Evolutionary conservation across 2,888 invertebrate genomes (phyloP).

Genomic region (Melitaea athalia): DNA sequence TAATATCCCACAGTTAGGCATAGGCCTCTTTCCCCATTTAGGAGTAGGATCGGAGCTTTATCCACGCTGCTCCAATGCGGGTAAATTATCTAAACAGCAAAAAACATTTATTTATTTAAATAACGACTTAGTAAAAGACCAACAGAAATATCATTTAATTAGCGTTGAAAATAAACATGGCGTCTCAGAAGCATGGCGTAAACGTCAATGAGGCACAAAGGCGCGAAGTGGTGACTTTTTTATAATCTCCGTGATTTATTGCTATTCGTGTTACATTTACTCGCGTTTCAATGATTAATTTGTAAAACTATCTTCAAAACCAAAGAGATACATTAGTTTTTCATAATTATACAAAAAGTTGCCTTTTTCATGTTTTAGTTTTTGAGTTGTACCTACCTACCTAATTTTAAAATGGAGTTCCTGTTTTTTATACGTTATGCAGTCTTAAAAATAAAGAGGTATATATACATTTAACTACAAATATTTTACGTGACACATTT

Average conservation of each 20-base stretch:
- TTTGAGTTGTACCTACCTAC: background rate
- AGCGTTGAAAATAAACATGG: slow-evolving; percentile 61
- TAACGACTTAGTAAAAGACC: background rate
- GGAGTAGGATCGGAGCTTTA: too few species aligned
- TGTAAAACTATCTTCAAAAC: slow-evolving; percentile 37
- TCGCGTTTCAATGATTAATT: slow-evolving; percentile 40
- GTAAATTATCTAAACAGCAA: background rate
- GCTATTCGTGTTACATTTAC: slow-evolving; percentile 36
- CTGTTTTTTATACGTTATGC: background rate
- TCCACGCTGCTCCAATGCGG: too few species aligned
- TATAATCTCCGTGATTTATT: slow-evolving; percentile 34
- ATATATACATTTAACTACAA: too few species aligned
- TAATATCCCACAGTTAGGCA: too few species aligned
- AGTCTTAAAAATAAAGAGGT: background rate
- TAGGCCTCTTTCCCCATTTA: too few species aligned
- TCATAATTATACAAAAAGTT: slow-evolving; percentile 1
- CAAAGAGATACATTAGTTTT: slow-evolving; percentile 17
- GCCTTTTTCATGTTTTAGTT: background rate
- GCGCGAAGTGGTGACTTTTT: slow-evolving; percentile 53
- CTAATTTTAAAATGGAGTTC: background rate
- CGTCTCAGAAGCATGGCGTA: slow-evolving; percentile 54
- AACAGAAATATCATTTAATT: slow-evolving; percentile 51
- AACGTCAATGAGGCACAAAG: slow-evolving; percentile 66
- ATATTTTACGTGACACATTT: too few species aligned
- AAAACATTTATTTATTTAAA: background rate